Evolutionary conservation across 1,140 invertebrate species (phyloP).

Genomic region (Sitophilus oryzae): DNA sequence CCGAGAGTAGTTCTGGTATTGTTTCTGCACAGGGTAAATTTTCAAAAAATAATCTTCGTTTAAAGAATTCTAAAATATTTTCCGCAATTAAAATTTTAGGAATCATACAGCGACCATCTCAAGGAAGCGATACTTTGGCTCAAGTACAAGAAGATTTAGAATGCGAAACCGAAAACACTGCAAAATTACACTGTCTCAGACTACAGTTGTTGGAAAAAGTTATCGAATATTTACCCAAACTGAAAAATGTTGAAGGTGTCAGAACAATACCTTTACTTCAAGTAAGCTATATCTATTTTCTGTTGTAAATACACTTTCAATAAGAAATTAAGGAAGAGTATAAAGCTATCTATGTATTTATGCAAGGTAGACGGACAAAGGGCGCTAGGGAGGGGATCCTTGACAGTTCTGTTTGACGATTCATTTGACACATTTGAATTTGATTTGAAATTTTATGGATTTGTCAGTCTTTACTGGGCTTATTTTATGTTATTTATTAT

Average conservation of each 20-base stretch:
- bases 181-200: slow-evolving; percentile 59
- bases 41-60: slow-evolving; percentile 1
- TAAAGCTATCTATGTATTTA: no score
- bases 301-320: no score
- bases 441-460: no score
- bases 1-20: slow-evolving; percentile 11
- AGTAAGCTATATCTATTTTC: slow-evolving; percentile 47
- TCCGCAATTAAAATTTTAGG: neutral
- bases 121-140: slow-evolving; percentile 19
- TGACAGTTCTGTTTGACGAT: no score
- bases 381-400: no score
- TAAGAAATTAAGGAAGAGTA: no score
- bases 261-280: slow-evolving; percentile 86
- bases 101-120: slow-evolving; percentile 15
- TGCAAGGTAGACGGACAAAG: no score
- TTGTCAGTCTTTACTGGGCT: no score
- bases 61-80: neutral
- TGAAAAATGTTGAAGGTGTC: slow-evolving; percentile 64
- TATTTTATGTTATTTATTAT: no score
- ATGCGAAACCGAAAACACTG: slow-evolving; percentile 48
- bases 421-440: no score
- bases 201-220: slow-evolving; percentile 61
- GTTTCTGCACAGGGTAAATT: slow-evolving; percentile 16
- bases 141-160: slow-evolving; percentile 37
- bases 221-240: slow-evolving; percentile 56